A percentile compares a stretch with the other conserved stretches of the same genome.
Conservation (phyloP, 2,888 invertebrate species). For the Drosophila mayaguana region DNA sequence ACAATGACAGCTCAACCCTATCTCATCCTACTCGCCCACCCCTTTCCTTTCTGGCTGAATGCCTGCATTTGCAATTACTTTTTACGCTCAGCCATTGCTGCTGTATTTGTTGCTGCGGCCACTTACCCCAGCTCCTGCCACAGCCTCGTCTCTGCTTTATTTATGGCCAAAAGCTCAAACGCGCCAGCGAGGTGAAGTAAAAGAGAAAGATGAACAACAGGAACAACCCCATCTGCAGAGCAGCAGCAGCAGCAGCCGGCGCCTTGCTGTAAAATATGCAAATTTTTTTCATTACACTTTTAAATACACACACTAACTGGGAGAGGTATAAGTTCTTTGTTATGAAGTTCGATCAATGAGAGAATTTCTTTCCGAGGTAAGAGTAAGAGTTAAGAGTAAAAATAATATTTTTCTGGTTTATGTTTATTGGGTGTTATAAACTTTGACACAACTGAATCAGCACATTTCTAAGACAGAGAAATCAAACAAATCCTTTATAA, state of each 20-base stretch:
- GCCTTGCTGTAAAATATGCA: constrained; percentile 62
- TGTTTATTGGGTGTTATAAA: too few relatives aligned
- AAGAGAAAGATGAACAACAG: constrained; percentile 19
- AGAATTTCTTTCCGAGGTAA: too few relatives aligned
- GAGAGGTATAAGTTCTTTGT: constrained; percentile 3
- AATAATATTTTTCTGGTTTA: too few relatives aligned
- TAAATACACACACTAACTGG: constrained; percentile 18
- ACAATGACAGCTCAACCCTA: constrained; percentile 39
- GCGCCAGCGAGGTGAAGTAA: constrained; percentile 26
- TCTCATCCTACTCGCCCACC: constrained; percentile 2
- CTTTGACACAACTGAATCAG: too few relatives aligned
- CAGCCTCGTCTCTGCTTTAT: constrained; percentile 21
- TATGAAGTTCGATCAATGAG: neutral
- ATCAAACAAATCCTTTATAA: too few relatives aligned
- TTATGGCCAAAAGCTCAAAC: constrained; percentile 49
- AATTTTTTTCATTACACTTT: constrained; percentile 69
- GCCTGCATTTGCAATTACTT: constrained; percentile 50
- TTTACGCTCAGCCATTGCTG: constrained; percentile 33
- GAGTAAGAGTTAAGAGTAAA: too few relatives aligned
- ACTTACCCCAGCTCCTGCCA: constrained; percentile 5
- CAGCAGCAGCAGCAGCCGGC: constrained; percentile 36
- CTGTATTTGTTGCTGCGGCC: constrained; percentile 1
- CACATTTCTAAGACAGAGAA: too few relatives aligned
- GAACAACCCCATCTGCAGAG: constrained; percentile 61
- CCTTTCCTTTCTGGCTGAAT: constrained; percentile 1